A percentile compares a stretch with the other conserved stretches of the same genome.
Conservation (phyloP, 2,113 vertebrate genomes). For the Spermophilus dauricus region DNA sequence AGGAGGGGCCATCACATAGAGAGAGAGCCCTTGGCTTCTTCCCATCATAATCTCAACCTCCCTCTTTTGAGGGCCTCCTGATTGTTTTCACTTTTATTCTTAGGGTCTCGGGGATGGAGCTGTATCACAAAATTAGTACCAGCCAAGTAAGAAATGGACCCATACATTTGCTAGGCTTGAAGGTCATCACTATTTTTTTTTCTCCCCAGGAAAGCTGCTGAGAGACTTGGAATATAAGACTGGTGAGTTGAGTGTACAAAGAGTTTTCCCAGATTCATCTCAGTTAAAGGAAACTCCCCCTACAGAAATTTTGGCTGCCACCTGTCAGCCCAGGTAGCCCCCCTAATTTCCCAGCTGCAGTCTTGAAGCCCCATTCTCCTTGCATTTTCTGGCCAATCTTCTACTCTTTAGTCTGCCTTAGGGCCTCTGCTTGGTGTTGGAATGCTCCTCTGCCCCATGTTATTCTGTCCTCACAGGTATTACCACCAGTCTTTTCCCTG, state of each 20-base stretch:
- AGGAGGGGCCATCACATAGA: background rate
- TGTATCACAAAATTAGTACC: background rate
- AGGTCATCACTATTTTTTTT: conserved; percentile 11
- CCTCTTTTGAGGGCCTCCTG: background rate
- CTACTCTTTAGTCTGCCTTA: background rate
- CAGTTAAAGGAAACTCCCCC: background rate
- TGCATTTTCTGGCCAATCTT: background rate
- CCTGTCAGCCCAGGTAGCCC: accelerated
- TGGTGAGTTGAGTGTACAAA: conserved; percentile 74
- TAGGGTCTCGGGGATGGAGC: background rate
- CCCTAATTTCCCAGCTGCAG: background rate
- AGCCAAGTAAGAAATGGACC: background rate
- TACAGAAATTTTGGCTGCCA: background rate
- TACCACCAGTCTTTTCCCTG: background rate
- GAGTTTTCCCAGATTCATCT: background rate
- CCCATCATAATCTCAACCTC: accelerated
- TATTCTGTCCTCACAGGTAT: background rate
- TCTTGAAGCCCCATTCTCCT: background rate
- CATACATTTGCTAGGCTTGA: background rate
- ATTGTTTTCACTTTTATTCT: background rate
- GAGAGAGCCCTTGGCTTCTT: background rate
- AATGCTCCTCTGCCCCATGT: background rate
- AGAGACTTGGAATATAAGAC: conserved; percentile 83
- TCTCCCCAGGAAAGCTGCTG: conserved; percentile 75
- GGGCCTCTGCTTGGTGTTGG: too few relatives aligned